Conservation (phyloP, 2,113 vertebrate genomes). For the Thomomys bottae region DNA sequence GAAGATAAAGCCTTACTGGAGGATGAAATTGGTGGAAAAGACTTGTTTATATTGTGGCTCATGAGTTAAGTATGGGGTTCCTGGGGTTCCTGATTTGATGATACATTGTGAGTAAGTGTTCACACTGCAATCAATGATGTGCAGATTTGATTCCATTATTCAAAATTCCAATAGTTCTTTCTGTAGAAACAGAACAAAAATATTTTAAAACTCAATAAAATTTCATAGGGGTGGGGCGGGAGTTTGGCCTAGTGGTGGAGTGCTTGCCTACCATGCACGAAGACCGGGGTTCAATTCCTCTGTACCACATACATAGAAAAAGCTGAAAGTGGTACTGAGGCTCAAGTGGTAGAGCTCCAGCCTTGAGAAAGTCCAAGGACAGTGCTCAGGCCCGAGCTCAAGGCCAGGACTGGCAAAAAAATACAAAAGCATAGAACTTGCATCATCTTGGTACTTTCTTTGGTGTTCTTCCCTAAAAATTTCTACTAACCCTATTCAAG, state of each 20-base stretch:
- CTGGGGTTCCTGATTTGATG: background rate
- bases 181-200: background rate
- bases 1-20: background rate
- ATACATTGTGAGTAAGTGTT: constrained; percentile 5
- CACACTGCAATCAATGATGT: background rate
- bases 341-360: too few species aligned
- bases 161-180: background rate
- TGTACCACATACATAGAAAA: too few species aligned
- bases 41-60: background rate
- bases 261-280: too few species aligned
- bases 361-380: too few species aligned
- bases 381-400: too few species aligned
- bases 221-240: too few species aligned
- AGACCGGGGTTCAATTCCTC: too few species aligned
- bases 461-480: background rate
- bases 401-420: too few species aligned
- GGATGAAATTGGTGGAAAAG: background rate
- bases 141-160: background rate
- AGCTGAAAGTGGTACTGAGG: too few species aligned
- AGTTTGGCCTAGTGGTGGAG: too few species aligned
- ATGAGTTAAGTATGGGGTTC: background rate
- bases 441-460: background rate
- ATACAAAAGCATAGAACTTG: background rate
- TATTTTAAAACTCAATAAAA: background rate
- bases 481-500: background rate